Evolutionary conservation across 2,113 vertebrate species (phyloP).

Genomic region (Theristicus caerulescens): DNA sequence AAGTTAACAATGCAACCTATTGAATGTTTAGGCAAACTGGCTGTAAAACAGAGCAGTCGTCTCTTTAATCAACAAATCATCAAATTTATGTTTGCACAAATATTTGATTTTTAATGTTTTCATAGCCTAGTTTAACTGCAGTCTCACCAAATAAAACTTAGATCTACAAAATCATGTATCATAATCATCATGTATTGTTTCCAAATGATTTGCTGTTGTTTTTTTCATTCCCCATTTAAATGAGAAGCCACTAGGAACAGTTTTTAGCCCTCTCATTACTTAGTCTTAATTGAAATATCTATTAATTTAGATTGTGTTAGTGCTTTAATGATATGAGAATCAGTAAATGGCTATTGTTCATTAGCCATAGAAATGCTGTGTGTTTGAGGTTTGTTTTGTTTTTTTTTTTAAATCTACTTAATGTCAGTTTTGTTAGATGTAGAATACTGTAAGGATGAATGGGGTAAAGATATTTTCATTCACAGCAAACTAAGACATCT

Average conservation of each 20-base stretch:
- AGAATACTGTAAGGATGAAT: constrained; percentile 6
- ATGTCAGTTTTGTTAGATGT: constrained; percentile 28
- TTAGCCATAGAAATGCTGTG: constrained; percentile 32
- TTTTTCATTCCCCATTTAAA: constrained; percentile 19
- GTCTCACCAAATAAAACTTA: background rate
- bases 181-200: background rate
- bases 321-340: constrained; percentile 19
- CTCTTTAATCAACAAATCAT: background rate
- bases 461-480: constrained; percentile 12
- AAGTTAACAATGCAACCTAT: background rate
- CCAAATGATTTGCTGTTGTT: background rate
- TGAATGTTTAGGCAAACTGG: background rate
- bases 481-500: constrained; percentile 43
- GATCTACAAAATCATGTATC: background rate
- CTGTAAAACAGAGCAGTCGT: background rate
- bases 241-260: constrained; percentile 19
- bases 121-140: background rate
- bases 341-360: constrained; percentile 42
- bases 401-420: background rate
- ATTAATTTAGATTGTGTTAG: constrained; percentile 60
- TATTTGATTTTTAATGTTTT: background rate
- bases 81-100: background rate
- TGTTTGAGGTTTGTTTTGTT: background rate
- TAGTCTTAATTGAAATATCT: constrained; percentile 61
- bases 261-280: constrained; percentile 15